A percentile compares a stretch with the other conserved stretches of the same genome.
These are phyloP conservation scores for Hippoglossus hippoglossus DNA, from an alignment of 2,797 vertebrate genomes.

Conservation along the genomic window DNA sequence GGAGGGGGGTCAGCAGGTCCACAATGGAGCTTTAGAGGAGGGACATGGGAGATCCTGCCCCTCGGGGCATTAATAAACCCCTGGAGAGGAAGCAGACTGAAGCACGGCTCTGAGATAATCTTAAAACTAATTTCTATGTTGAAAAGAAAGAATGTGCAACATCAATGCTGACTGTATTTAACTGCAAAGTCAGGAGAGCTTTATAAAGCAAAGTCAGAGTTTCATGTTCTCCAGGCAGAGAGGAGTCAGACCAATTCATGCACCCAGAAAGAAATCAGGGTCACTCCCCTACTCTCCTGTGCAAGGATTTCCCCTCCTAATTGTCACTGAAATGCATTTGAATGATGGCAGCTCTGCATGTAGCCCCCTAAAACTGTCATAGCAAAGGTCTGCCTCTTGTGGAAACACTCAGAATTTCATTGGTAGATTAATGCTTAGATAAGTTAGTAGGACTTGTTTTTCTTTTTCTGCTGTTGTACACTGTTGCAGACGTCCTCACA, in stretches of 20 bases:
- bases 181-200: background rate
- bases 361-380: background rate
- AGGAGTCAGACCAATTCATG: constrained; percentile 1
- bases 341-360: background rate
- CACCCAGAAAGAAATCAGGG: constrained; percentile 13
- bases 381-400: no score
- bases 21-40: constrained; percentile 17
- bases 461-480: no score
- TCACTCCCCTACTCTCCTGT: background rate
- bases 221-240: constrained; percentile 8
- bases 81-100: constrained; percentile 11
- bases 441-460: no score
- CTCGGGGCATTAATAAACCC: constrained; percentile 7
- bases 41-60: constrained; percentile 15
- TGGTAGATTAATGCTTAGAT: no score
- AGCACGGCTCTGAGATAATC: constrained; percentile 10
- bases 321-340: background rate
- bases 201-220: background rate
- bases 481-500: no score
- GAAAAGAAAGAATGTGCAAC: constrained; percentile 3
- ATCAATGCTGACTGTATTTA: constrained; percentile 8
- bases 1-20: constrained; percentile 19
- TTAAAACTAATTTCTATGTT: constrained; percentile 4
- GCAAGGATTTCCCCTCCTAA: background rate
- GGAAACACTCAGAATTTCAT: no score